A percentile compares a stretch with the other conserved stretches of the same genome.
These are phyloP conservation scores for Eupithecia pulchellata DNA, from an alignment of 2,888 invertebrate genomes.

Conservation along the genomic window DNA sequence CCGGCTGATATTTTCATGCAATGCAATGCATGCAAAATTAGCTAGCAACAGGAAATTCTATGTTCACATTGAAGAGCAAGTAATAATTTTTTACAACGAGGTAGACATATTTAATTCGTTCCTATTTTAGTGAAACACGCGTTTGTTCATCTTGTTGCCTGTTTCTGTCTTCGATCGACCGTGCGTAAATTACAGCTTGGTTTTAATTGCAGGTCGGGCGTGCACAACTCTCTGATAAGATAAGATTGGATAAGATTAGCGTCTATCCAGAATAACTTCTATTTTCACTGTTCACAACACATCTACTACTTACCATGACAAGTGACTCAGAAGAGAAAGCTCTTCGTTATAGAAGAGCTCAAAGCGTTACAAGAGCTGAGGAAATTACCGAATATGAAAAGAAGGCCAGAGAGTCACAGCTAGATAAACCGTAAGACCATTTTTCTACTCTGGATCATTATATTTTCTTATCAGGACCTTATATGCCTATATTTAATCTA, in stretches of 20 bases:
- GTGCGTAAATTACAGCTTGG: not conserved
- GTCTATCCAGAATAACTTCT: slow-evolving; percentile 10
- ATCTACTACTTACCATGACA: slow-evolving; percentile 57
- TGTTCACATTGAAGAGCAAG: not conserved
- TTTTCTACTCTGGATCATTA: slow-evolving; percentile 9
- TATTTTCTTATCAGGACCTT: slow-evolving; percentile 27
- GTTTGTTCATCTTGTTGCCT: not conserved
- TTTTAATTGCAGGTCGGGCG: slow-evolving; percentile 10
- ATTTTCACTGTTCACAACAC: slow-evolving; percentile 20
- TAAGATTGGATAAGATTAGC: slow-evolving; percentile 4
- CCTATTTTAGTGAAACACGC: not conserved
- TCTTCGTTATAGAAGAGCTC: slow-evolving; percentile 89
- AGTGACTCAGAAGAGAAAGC: slow-evolving; percentile 79
- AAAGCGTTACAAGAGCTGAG: slow-evolving; percentile 95
- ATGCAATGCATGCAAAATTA: too few species aligned
- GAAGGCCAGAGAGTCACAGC: slow-evolving; percentile 91
- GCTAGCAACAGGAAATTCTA: too few species aligned
- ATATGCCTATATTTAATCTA: slow-evolving; percentile 1
- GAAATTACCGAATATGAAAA: slow-evolving; percentile 93
- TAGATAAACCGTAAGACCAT: slow-evolving; percentile 93
- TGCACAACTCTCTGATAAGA: slow-evolving; percentile 35
- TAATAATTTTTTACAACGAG: not conserved
- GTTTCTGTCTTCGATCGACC: not conserved
- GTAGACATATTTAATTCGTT: not conserved
- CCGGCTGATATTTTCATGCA: too few species aligned